Conservation (phyloP, 2,113 vertebrate species). For the Pollimyrus isidori region DNA sequence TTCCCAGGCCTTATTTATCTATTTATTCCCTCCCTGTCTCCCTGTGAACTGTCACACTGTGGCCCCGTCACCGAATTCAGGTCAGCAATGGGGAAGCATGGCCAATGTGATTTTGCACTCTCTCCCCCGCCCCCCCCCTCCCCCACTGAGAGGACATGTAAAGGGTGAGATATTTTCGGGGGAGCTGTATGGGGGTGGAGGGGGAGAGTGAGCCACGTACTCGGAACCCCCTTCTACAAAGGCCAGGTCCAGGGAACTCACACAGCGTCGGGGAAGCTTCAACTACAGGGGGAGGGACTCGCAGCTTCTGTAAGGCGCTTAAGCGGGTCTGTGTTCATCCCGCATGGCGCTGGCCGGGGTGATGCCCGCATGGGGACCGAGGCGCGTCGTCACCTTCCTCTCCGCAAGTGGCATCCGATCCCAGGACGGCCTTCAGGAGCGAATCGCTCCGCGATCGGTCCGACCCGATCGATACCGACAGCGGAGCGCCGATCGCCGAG, state of each 20-base stretch:
- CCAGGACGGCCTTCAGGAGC: neutral
- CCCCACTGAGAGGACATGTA: conserved; percentile 53
- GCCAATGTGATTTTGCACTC: conserved; percentile 52
- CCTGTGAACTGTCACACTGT: conserved; percentile 38
- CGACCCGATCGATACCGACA: neutral
- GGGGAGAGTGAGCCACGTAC: neutral
- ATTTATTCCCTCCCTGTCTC: conserved; percentile 8
- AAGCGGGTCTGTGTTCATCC: neutral
- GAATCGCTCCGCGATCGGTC: neutral
- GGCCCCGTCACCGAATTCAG: conserved; percentile 47
- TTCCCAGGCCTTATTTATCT: neutral
- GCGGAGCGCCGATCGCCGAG: neutral
- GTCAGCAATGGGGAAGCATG: conserved; percentile 51
- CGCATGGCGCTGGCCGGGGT: neutral
- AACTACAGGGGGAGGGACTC: neutral
- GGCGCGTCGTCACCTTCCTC: neutral
- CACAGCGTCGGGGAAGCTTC: neutral
- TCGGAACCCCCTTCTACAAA: neutral
- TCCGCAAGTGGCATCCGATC: neutral
- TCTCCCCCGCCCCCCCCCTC: conserved; percentile 34
- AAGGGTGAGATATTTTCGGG: conserved; percentile 48
- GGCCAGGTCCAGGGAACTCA: neutral
- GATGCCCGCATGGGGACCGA: neutral
- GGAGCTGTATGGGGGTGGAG: conserved; percentile 19
- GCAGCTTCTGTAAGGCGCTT: neutral